Evolutionary conservation across 2,797 vertebrate genomes (phyloP).

Genomic region (Lophotriccus pileatus): DNA sequence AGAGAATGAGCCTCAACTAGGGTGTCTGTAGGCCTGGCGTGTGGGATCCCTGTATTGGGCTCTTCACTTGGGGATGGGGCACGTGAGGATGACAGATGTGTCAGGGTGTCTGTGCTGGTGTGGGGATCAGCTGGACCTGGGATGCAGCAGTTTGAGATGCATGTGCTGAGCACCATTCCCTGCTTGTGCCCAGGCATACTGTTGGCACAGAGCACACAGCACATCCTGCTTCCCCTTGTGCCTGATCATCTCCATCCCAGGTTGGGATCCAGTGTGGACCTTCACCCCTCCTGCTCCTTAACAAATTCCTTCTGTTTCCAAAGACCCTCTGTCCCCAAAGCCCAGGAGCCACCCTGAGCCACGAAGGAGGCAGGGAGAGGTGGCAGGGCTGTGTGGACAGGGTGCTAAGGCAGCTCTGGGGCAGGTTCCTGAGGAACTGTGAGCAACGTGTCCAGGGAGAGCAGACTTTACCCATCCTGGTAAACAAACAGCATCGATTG

Average conservation of each 20-base stretch:
- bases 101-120: neutral
- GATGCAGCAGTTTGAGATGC: neutral
- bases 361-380: neutral
- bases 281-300: neutral
- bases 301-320: neutral
- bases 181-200: neutral
- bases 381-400: neutral
- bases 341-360: neutral
- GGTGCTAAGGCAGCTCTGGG: neutral
- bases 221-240: neutral
- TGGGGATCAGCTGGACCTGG: neutral
- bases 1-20: neutral
- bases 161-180: neutral
- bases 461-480: slow-evolving; percentile 33
- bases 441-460: neutral
- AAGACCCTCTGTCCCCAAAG: neutral
- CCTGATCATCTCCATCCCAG: neutral
- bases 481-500: slow-evolving; percentile 18
- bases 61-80: neutral
- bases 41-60: neutral
- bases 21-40: neutral
- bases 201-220: neutral
- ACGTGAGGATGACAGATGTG: neutral
- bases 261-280: accelerated
- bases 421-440: neutral